Base-by-base conservation (phyloP, 2,888 invertebrate species). In the Platycheirus rosarum region DNA sequence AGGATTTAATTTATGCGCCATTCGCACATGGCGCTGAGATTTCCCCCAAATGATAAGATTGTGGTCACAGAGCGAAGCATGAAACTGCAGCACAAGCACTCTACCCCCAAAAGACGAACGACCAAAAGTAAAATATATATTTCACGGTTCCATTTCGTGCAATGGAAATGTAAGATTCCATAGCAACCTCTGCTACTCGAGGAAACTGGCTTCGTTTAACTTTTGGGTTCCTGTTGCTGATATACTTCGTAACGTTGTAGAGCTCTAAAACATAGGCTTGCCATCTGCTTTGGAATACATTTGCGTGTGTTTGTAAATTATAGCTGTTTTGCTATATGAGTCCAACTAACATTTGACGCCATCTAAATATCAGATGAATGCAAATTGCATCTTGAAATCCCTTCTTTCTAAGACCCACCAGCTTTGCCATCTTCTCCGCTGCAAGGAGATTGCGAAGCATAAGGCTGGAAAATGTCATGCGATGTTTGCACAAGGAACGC, bases 341-440 rank as follows among this genome's bases (percentile, higher is more conserved):
- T 70, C 62, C 60, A 44, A 8, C 80, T 77, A 82, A 77, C 82
- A 73, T 68, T 82, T 82, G 82, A 82, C 82, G 77, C 82, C 82
- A 77, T 77, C 82, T 77, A 70, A 82, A 77, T 82, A 77, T 73
- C 82, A 73, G 77, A 77, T 82, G 82, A 82, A 77, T 77, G 77
- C 48, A 77, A 68, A 77, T 73, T 77, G 82, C 77, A 77, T 77
- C 82, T 82, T 77, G 35, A 62, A 62, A 26, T 53, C 49, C 57
- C n/a, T 42, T 55, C 29, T 23, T 23, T 32, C 29, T 8, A 32
- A 8, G 3, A 8, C 23, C 3, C 23, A 23, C 6, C 23, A 6
- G 23, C 23, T 23, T 32, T 32, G 3, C 8, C 29, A 8, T 32
- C 29, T 8, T 32, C 37, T 20, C 53, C 18, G 18, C 14, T 16